A percentile compares a stretch with the other conserved stretches of the same genome.
Evolutionary conservation across 2,113 vertebrate genomes (phyloP).

Genomic region (Aspidoscelis tigris): DNA sequence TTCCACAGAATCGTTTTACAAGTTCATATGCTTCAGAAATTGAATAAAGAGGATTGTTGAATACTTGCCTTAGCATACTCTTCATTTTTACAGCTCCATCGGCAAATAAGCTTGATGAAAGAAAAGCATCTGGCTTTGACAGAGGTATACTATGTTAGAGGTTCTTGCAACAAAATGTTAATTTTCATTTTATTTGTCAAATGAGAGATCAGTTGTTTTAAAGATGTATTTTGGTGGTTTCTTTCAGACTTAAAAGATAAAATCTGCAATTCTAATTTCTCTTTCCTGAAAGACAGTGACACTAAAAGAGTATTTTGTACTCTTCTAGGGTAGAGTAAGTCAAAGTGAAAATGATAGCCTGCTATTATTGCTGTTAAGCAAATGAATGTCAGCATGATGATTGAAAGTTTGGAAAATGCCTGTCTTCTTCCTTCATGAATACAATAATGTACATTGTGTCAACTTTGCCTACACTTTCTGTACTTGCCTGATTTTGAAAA

Average conservation of each 20-base stretch:
- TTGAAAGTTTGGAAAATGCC: too few species aligned
- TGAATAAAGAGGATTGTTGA: background rate
- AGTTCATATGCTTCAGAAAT: background rate
- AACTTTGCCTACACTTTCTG: background rate
- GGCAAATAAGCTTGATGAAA: constrained; percentile 60
- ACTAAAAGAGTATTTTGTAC: too few species aligned
- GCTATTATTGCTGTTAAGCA: too few species aligned
- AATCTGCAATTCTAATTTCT: background rate
- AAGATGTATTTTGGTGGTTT: background rate
- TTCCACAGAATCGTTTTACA: background rate
- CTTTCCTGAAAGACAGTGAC: background rate
- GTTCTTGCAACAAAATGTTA: too few species aligned
- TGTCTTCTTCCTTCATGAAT: too few species aligned
- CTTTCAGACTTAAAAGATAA: background rate
- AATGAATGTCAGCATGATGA: too few species aligned
- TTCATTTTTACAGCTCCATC: background rate
- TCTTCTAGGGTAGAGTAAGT: too few species aligned
- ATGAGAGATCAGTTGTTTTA: background rate
- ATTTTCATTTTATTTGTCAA: too few species aligned
- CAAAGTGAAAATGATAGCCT: too few species aligned
- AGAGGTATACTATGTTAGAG: constrained; percentile 53
- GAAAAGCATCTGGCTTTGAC: constrained; percentile 56
- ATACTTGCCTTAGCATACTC: background rate
- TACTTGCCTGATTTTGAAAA: background rate
- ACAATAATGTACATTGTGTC: background rate